Conservation (phyloP, 2,888 invertebrate species). For the Micropterix aruncella region DNA sequence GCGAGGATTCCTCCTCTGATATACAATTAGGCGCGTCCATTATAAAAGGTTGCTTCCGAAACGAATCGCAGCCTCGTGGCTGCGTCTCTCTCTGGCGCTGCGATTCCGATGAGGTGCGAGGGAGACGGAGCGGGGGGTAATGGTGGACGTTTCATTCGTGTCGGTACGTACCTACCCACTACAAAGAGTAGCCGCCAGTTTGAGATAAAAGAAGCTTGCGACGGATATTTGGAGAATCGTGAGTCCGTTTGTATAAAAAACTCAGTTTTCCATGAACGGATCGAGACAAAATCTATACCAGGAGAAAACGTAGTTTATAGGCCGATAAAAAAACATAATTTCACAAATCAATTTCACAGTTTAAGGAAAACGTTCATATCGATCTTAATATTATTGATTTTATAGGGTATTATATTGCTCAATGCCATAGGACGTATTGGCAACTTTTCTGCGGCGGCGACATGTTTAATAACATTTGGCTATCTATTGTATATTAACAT, state of each 20-base stretch:
- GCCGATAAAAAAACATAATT: too few relatives aligned
- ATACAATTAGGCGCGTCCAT: conserved; percentile 39
- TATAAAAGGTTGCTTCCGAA: conserved; percentile 9
- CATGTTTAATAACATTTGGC: too few relatives aligned
- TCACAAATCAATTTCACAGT: too few relatives aligned
- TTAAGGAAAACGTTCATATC: too few relatives aligned
- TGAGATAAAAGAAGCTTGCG: too few relatives aligned
- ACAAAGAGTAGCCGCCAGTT: background rate
- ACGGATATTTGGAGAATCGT: background rate
- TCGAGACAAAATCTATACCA: background rate
- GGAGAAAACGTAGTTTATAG: background rate
- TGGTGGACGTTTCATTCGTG: too few relatives aligned
- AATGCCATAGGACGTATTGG: too few relatives aligned
- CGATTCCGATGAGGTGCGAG: background rate
- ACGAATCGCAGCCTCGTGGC: background rate
- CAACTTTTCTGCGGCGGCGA: too few relatives aligned
- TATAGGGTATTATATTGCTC: too few relatives aligned
- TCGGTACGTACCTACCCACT: background rate
- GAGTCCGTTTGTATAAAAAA: background rate
- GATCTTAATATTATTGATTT: too few relatives aligned
- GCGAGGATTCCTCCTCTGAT: conserved; percentile 28
- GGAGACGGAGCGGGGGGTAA: background rate
- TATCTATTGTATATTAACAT: too few relatives aligned
- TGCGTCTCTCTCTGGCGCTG: background rate
- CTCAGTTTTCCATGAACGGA: background rate